Conservation (phyloP, 2,113 vertebrate species). For the Crotalus viridis region DNA sequence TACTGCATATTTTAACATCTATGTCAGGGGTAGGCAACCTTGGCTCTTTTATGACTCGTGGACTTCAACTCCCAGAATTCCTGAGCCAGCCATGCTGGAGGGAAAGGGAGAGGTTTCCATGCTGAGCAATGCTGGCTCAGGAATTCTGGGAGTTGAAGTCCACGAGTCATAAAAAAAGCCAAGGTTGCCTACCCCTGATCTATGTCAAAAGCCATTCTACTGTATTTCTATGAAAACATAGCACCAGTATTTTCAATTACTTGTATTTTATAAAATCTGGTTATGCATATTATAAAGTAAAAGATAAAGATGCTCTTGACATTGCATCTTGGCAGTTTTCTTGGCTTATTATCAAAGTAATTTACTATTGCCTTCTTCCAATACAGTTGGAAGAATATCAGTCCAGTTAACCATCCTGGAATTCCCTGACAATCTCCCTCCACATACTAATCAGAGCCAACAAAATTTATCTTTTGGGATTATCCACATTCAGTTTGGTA, state of each 20-base stretch:
- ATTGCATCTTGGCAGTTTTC: background rate
- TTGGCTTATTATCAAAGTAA: background rate
- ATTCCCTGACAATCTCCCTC: background rate
- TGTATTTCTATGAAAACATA: background rate
- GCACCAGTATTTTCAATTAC: background rate
- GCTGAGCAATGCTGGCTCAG: too few relatives aligned
- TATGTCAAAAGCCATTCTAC: constrained; percentile 22
- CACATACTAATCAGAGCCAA: background rate
- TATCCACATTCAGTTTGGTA: background rate
- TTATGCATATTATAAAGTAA: constrained; percentile 1
- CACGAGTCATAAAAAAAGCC: too few relatives aligned
- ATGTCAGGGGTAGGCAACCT: too few relatives aligned
- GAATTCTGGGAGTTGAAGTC: too few relatives aligned
- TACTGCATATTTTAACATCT: too few relatives aligned
- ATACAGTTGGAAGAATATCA: background rate
- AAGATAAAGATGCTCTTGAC: background rate
- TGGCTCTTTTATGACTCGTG: too few relatives aligned
- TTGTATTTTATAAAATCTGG: background rate
- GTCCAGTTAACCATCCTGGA: background rate
- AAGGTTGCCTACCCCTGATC: background rate
- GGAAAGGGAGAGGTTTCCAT: too few relatives aligned
- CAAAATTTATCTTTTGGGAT: background rate
- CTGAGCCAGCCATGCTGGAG: too few relatives aligned
- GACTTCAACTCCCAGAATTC: too few relatives aligned
- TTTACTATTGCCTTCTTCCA: background rate